These are phyloP conservation scores for Resseliella maxima DNA, from an alignment of 2,888 invertebrate species.

Conservation along the genomic window DNA sequence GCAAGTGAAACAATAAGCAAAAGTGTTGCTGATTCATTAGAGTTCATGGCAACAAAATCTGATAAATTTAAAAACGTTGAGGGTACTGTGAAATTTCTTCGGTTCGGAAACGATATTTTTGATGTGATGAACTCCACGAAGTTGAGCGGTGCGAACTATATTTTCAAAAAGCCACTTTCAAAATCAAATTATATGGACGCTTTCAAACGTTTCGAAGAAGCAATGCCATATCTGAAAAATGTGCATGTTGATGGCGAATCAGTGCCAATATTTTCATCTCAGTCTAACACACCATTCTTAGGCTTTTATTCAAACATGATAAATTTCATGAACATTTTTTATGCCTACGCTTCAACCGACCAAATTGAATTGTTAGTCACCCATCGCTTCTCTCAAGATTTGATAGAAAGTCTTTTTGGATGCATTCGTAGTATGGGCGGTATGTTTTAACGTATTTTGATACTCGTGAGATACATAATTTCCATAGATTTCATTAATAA, in stretches of 20 bases:
- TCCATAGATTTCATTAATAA: neutral
- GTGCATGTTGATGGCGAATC: neutral
- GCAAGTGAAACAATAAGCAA: no score
- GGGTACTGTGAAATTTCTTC: neutral
- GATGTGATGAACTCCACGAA: no score
- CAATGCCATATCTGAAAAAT: neutral
- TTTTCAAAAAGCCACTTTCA: neutral
- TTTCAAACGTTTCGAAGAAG: neutral
- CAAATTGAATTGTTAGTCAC: neutral
- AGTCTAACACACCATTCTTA: neutral
- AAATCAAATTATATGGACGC: neutral
- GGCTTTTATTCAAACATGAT: neutral
- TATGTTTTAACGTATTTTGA: neutral
- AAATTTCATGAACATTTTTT: neutral
- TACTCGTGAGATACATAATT: no score
- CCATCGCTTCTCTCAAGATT: constrained; percentile 1
- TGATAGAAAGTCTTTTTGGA: neutral
- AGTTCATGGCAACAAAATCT: neutral
- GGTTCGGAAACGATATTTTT: neutral
- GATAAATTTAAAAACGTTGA: neutral
- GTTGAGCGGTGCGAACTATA: no score
- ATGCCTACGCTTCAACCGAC: neutral
- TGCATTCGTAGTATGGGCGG: neutral
- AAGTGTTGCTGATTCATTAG: no score
- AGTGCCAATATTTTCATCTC: neutral